These are phyloP conservation scores for Heteractis magnifica DNA, from an alignment of 92 coral and sea anemone genomes.

Conservation along the genomic window DNA sequence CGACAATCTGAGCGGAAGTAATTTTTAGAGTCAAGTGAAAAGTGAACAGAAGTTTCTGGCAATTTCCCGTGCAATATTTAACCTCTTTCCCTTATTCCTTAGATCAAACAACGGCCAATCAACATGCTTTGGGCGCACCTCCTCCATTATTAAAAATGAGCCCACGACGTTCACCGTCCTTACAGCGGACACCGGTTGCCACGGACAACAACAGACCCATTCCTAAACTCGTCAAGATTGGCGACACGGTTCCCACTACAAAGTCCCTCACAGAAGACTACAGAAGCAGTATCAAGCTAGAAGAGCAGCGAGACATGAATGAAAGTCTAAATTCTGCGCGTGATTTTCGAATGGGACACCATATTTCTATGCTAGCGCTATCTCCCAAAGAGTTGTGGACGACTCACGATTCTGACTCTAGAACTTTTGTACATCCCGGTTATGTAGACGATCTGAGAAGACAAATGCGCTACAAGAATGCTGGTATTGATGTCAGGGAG, in stretches of 20 bases:
- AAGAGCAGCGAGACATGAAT: background rate
- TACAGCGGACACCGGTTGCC: slow-evolving; percentile 13
- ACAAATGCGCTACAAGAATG: slow-evolving; percentile 8
- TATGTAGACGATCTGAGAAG: slow-evolving; percentile 6
- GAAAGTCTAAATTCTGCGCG: background rate
- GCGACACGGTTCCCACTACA: background rate
- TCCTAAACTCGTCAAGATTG: slow-evolving; percentile 14
- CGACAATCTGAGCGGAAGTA: too few relatives aligned
- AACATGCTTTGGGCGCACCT: background rate
- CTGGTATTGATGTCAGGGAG: background rate
- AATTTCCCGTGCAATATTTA: background rate
- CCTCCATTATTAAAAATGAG: slow-evolving; percentile 31
- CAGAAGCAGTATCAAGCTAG: background rate
- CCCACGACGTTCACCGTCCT: slow-evolving; percentile 24
- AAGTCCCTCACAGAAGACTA: slow-evolving; percentile 15
- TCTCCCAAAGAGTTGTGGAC: slow-evolving; percentile 13
- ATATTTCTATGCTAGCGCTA: background rate
- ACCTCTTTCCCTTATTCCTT: background rate
- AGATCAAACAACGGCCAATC: slow-evolving; percentile 12
- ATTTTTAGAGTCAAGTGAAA: too few relatives aligned
- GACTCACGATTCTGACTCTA: background rate
- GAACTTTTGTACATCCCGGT: background rate
- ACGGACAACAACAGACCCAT: slow-evolving; percentile 12
- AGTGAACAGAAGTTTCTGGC: too few relatives aligned
- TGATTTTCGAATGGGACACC: background rate